Conservation (phyloP, 2,888 invertebrate genomes). For the Lasioglossum villosulum region DNA sequence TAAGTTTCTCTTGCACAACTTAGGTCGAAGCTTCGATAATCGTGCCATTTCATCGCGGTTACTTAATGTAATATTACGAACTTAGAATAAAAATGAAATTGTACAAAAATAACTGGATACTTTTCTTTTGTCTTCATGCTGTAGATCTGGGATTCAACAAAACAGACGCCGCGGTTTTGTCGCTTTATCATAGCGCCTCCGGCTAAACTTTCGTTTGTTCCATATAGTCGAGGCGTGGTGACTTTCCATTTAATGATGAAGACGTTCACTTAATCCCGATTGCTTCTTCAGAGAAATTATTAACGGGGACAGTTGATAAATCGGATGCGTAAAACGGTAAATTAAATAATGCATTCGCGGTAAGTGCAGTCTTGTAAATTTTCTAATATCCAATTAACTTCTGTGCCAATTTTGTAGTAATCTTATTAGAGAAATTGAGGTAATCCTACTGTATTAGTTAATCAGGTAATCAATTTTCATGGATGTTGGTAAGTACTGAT, state of each 20-base stretch:
- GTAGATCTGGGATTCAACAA: background rate
- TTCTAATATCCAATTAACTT: background rate
- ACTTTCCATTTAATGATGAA: constrained; percentile 57
- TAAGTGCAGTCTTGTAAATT: too few species aligned
- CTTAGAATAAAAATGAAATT: constrained; percentile 60
- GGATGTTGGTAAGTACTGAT: background rate
- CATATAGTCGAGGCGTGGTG: constrained; percentile 58
- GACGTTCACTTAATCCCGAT: constrained; percentile 31
- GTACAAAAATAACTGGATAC: constrained; percentile 6
- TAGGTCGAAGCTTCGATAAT: constrained; percentile 60
- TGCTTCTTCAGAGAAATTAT: constrained; percentile 13
- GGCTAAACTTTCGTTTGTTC: constrained; percentile 68
- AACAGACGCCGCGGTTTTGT: background rate
- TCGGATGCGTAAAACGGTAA: background rate
- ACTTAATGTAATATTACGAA: constrained; percentile 54
- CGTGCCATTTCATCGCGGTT: constrained; percentile 66
- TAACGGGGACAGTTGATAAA: background rate
- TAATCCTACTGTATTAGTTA: background rate
- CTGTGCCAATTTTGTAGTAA: background rate
- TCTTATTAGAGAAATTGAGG: background rate
- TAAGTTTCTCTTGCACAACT: constrained; percentile 24
- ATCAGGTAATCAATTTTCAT: background rate
- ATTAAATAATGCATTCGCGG: background rate
- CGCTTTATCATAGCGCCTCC: constrained; percentile 21
- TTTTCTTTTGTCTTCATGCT: background rate